Percentiles rank a stretch among this genome's conserved stretches.
Conservation (phyloP, 1,140 invertebrate genomes). For the Drosophila tsacasi region DNA sequence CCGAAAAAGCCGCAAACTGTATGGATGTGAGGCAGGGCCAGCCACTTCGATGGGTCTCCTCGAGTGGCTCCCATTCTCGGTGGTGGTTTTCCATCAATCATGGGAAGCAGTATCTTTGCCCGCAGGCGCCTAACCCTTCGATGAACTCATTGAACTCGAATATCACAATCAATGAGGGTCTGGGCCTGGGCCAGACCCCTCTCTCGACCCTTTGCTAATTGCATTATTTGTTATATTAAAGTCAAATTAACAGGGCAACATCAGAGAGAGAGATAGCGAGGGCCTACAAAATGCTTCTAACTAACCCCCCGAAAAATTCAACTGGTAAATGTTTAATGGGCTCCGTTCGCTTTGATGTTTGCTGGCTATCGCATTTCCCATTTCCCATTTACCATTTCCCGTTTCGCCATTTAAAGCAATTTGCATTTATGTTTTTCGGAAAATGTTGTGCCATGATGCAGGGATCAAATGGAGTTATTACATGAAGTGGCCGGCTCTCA, state of each 20-base stretch:
- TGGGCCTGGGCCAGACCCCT: not conserved
- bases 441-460: slow-evolving; percentile 23
- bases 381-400: slow-evolving; percentile 22
- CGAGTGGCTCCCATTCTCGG: slow-evolving; percentile 29
- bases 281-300: slow-evolving; percentile 3
- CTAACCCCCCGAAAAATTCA: slow-evolving; percentile 29
- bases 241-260: slow-evolving; percentile 64
- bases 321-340: slow-evolving; percentile 69
- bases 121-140: slow-evolving; percentile 57
- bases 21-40: slow-evolving; percentile 42
- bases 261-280: slow-evolving; percentile 3
- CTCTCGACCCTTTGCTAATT: slow-evolving; percentile 59
- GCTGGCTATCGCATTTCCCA: slow-evolving; percentile 36
- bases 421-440: slow-evolving; percentile 52
- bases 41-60: slow-evolving; percentile 42
- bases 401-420: slow-evolving; percentile 52
- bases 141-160: slow-evolving; percentile 64
- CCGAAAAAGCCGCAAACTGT: slow-evolving; percentile 69
- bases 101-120: slow-evolving; percentile 39
- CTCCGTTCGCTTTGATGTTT: slow-evolving; percentile 66
- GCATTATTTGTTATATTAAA: slow-evolving; percentile 77
- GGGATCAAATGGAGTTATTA: slow-evolving; percentile 65
- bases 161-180: slow-evolving; percentile 34
- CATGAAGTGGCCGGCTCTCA: slow-evolving; percentile 46
- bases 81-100: slow-evolving; percentile 68